Evolutionary conservation across 2,888 invertebrate species (phyloP), one percentile per base, ranked within the genome.

Genomic region (Thymelicus acteon): DNA sequence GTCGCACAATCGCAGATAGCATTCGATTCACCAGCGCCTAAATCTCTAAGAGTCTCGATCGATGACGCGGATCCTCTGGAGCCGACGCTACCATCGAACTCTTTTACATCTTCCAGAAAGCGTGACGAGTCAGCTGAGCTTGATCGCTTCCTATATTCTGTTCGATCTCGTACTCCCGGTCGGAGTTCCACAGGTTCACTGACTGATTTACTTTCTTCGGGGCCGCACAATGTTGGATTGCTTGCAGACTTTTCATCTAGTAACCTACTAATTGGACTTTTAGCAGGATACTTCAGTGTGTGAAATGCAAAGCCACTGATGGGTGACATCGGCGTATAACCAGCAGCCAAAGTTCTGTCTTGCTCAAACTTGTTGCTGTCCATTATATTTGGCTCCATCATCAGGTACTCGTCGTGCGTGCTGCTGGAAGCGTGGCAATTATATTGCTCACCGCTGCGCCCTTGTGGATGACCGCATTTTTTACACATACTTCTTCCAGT

Each of bases 251-350:
- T 95, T 72, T 95, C 95, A 4, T 94, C 94, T 71, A 85, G 88
- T 75, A 88, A 84, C 82, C 86, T 72, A 49, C 78, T 81, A 19
- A 83, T 81, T 0, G 86, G 84, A 72, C 83, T 85, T 61, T 79
- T 82, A 4, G 90, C 80, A 1, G 91, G 88, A 73, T 87, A 83
- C 72, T 91, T 91, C n/a, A 89, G 74, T 6, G 88, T 84, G 72
- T 87, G 84, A 57, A 94, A 89, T 4, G 93, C 84, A 67, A 90
- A 91, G 6, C 92, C 93, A 37, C 94, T 91, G 3, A 95, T 95
- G 0, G 96, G 96, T 4, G 96, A 96, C 96, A 96, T 97, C 4
- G 96, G 96, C n/a, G 96, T 93, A 80, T 97, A 97, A 0, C 95
- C 96, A 0, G 95, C 82, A 0, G 84, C 85, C 2, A 81, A 77